Base-by-base conservation (phyloP, 2,888 invertebrate species). In the Coenonympha arcania region DNA sequence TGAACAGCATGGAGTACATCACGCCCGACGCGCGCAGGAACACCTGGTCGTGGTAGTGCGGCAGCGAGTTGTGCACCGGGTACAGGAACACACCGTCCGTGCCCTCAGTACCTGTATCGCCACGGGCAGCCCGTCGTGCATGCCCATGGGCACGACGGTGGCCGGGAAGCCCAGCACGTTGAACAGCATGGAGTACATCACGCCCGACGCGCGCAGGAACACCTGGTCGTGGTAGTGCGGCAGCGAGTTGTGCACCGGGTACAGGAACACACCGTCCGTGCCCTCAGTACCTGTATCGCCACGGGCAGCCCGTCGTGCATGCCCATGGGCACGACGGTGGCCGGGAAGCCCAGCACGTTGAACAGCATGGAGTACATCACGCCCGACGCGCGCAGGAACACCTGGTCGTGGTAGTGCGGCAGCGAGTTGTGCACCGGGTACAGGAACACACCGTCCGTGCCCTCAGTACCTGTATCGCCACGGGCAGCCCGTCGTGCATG, bases 391-490 rank as follows among this genome's bases (percentile, higher is more conserved):
- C 90, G 88, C 31, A 89, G 74, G 57, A 88, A 70, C 55, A 91
- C 89, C 53, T 89, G 88, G 55, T 89, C 83, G 73, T 93, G 93
- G 48, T 88, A 86, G 22, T 91, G 89, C 0, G 94, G 93, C 0
- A 88, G 69, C 4, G 82, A 78, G 11, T 88, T 88, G 73, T 90
- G 90, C 8, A 9, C 9, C 16, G 4, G 33, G 33, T 18, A 34
- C 18, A 34, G 18, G 9, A 34, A 34, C 19, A 4, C 4, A 18
- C 8, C 13, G 15, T 8, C 2, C 13, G 11, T n/a, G 8, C 4
- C 58, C n/a, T n/a, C n/a, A n/a, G n/a, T n/a, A 94, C 91, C 84
- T 95, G 95, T 56, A 95, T 78, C 6, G 93, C 93, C 20, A 93
- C 24, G 15, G 60, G 62, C 52, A 58, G 54, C n/a, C 43, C 51